Percentiles rank a stretch among this genome's conserved stretches.
phyloP scores from a whole-genome alignment of 2,797 vertebrate genomes.

The Sebastes reedi region DNA sequence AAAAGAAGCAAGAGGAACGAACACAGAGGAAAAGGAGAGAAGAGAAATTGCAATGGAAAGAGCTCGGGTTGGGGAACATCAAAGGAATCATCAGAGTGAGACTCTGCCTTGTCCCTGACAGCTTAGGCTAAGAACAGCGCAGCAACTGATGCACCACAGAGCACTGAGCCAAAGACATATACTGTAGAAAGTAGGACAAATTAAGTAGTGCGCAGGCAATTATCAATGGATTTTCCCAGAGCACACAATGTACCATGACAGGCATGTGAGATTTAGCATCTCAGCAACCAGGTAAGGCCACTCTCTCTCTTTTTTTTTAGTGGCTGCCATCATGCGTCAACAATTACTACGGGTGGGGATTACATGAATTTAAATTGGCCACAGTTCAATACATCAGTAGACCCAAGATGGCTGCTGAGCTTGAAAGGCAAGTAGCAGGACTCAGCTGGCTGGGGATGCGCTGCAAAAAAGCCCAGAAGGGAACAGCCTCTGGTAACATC shows the following conservation, averaged over 20 bases:
- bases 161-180: conserved; percentile 56
- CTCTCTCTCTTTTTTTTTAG: conserved; percentile 6
- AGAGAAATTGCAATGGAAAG: conserved; percentile 29
- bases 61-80: conserved; percentile 54
- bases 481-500: conserved; percentile 40
- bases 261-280: conserved; percentile 17
- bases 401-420: conserved; percentile 85
- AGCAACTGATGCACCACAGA: conserved; percentile 61
- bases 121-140: conserved; percentile 69
- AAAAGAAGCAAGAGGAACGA: conserved; percentile 4
- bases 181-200: conserved; percentile 69
- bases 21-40: conserved; percentile 13
- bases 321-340: conserved; percentile 33
- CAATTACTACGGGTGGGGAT: conserved; percentile 40
- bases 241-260: conserved; percentile 43
- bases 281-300: conserved; percentile 1
- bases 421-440: conserved; percentile 76
- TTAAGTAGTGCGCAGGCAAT: conserved; percentile 55
- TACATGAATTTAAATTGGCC: conserved; percentile 61
- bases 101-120: conserved; percentile 71
- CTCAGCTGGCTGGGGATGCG: conserved; percentile 32
- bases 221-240: conserved; percentile 52
- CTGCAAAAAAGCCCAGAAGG: conserved; percentile 27
- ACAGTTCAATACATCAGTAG: conserved; percentile 51
- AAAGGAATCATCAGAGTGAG: conserved; percentile 71